Percentiles rank a stretch among this genome's conserved stretches.
These are phyloP conservation scores for Alosa alosa DNA, from an alignment of 2,113 vertebrate genomes.

Conservation along the genomic window DNA sequence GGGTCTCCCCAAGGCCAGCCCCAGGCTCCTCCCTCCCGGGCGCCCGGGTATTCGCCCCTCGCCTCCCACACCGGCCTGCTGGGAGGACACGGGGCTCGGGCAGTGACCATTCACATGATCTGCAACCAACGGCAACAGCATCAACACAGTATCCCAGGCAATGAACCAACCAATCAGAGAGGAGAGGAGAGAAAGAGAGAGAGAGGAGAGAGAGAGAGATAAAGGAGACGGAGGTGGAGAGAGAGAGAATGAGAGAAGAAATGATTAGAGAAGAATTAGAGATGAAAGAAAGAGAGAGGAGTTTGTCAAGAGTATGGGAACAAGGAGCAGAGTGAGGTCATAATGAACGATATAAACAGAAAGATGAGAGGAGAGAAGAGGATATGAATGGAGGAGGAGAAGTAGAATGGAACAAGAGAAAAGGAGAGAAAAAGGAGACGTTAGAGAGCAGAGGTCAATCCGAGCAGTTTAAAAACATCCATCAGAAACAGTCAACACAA, in stretches of 20 bases:
- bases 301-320: too few species aligned
- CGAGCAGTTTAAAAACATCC: not conserved
- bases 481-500: not conserved
- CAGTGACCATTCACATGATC: constrained; percentile 98
- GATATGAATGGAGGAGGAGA: too few species aligned
- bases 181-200: constrained; percentile 29
- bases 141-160: constrained; percentile 58
- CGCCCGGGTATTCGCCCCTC: constrained; percentile 86
- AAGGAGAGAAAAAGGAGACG: not conserved
- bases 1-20: too few species aligned
- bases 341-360: too few species aligned
- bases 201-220: constrained; percentile 32
- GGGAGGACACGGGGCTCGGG: constrained; percentile 85
- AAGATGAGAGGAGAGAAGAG: constrained; percentile 13
- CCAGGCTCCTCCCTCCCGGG: constrained; percentile 89
- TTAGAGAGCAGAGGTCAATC: not conserved
- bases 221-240: constrained; percentile 34
- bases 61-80: constrained; percentile 82
- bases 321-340: too few species aligned
- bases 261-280: constrained; percentile 33
- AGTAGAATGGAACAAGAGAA: too few species aligned
- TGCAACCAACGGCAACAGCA: constrained; percentile 76
- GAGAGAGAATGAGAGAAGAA: constrained; percentile 28
- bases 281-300: constrained; percentile 6
- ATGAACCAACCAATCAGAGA: constrained; percentile 50